Percentiles rank a stretch among this genome's conserved stretches.
Evolutionary conservation across 2,113 vertebrate genomes (phyloP).

Genomic region (Phrynocephalus versicolor): DNA sequence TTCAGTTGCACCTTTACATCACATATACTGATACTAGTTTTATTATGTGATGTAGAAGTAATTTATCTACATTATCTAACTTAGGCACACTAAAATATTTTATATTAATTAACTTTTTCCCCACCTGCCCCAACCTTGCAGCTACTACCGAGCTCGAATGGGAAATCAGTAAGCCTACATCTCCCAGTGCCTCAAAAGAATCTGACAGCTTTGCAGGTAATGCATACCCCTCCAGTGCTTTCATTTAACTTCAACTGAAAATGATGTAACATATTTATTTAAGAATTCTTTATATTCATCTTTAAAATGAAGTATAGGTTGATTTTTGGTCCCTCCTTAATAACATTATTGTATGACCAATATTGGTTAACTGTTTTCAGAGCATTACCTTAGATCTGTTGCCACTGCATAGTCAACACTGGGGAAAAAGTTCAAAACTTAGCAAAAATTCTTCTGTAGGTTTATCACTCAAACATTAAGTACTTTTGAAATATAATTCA

Average conservation of each 20-base stretch:
- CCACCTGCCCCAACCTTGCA: slow-evolving; percentile 9
- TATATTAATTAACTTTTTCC: neutral
- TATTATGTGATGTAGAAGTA: neutral
- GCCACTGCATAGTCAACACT: neutral
- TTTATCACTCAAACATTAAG: neutral
- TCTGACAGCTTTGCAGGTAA: slow-evolving; percentile 55
- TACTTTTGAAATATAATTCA: neutral
- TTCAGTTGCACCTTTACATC: neutral
- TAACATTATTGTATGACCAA: neutral
- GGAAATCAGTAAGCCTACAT: slow-evolving; percentile 42
- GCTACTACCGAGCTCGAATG: slow-evolving; percentile 44
- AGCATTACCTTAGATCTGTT: neutral
- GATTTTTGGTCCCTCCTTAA: neutral
- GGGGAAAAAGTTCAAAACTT: neutral
- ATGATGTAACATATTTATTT: slow-evolving; percentile 14
- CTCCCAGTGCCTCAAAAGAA: slow-evolving; percentile 29
- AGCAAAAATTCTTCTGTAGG: neutral
- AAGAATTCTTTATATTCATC: slow-evolving; percentile 4
- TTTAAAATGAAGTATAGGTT: neutral
- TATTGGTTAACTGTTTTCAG: neutral
- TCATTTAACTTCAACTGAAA: slow-evolving; percentile 8
- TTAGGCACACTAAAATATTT: slow-evolving; percentile 3
- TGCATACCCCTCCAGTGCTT: neutral
- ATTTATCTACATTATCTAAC: slow-evolving; percentile 3
- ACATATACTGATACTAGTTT: neutral